Base-by-base conservation (phyloP, 2,888 invertebrate genomes). In the Andrena minutula region DNA sequence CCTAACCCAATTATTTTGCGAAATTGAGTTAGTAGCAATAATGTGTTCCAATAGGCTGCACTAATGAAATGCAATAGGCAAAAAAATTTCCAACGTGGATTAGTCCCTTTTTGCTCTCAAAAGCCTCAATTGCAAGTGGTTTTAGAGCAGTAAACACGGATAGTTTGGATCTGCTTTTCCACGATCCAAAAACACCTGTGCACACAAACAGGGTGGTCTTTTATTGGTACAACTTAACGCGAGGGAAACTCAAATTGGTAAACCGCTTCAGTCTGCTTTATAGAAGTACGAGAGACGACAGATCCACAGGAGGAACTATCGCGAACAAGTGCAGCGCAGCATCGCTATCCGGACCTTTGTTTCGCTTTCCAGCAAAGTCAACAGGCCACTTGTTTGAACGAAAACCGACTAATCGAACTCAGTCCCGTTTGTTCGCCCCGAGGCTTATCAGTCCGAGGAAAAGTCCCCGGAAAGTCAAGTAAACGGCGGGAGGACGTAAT, bases 401-500 rank as follows among this genome's bases (percentile, higher is more conserved):
- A 6, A 23, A 28, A 51, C 20, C 20, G 26, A 49, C n/a, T n/a
- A 49, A 72, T 72, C 76, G 32, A 35, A 28, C 56, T 58, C n/a
- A 10, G 47, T 65, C 56, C 30, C n/a, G 12, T 49, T 51, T 64
- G 26, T 66, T 63, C 32, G 16, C 56, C 68, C 26, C 35, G 60
- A 30, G 61, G 56, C 60, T 80, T 26, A 60, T 69, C 72, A 78
- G 69, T 28, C 69, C 60, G 51, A 56, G 69, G 73, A 82, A 81
- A 49, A 56, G 70, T 66, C 70, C 53, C 35, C 20, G 53, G 56
- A 64, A 82, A 66, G 68, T 82, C 71, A 30, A 83, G 60, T 20
- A 63, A 78, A 78, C 78, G 63, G 78, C 77, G 63, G 74, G 58
- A 71, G 60, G 56, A 78, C 65, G 76, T 69, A 81, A 75, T 82